Conservation (phyloP, 2,888 invertebrate species). For the Caenorhabditis sp. region DNA sequence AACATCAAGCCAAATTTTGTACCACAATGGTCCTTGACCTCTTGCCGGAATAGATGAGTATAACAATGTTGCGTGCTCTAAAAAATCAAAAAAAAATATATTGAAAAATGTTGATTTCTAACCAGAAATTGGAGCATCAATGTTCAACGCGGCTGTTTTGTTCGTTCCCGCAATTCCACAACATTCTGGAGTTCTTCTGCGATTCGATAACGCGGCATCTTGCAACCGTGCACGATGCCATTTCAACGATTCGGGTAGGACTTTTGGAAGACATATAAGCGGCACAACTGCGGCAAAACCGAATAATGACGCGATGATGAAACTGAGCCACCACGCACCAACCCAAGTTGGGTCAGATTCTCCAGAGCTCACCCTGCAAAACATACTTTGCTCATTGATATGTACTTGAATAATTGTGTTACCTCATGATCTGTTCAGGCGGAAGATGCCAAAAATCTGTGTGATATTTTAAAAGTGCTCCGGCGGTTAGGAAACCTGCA, state of each 20-base stretch:
- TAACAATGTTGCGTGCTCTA: conserved; percentile 48
- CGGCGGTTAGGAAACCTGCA: conserved; percentile 83
- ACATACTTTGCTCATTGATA: no score
- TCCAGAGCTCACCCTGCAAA: conserved; percentile 52
- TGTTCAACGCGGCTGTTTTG: conserved; percentile 63
- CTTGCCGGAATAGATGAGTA: conserved; percentile 54
- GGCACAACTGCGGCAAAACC: conserved; percentile 79
- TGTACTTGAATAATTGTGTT: no score
- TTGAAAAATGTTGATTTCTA: neutral
- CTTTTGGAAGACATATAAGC: conserved; percentile 80
- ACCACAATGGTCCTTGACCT: conserved; percentile 54
- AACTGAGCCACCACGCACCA: conserved; percentile 88
- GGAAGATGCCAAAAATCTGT: conserved; percentile 69
- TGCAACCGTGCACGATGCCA: conserved; percentile 68
- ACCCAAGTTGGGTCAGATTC: conserved; percentile 77
- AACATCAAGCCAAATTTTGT: conserved; percentile 69
- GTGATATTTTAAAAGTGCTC: conserved; percentile 82
- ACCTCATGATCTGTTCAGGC: conserved; percentile 54
- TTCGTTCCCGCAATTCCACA: conserved; percentile 68
- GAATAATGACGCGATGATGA: conserved; percentile 75
- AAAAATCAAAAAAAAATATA: conserved; percentile 3
- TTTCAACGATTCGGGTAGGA: conserved; percentile 76
- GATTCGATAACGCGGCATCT: conserved; percentile 61
- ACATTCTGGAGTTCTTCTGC: conserved; percentile 67
- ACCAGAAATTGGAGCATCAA: conserved; percentile 43